phyloP scores from a whole-genome alignment of 2,888 invertebrate genomes.

The Cephus pulcher region DNA sequence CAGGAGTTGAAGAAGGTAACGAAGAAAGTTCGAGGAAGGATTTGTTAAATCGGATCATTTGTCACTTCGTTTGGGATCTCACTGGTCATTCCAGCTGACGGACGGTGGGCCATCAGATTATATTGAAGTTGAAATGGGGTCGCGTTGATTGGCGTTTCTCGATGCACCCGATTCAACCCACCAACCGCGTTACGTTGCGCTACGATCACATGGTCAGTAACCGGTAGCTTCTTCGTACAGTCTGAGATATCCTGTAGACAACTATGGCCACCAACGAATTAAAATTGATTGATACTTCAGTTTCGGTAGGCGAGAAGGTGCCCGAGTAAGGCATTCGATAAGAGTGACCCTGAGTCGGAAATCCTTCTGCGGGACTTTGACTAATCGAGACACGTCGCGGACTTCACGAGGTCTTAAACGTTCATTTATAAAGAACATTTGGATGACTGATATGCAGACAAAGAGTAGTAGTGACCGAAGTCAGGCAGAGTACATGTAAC shows the following conservation, averaged over 20 bases:
- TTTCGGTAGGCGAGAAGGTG: conserved; percentile 2
- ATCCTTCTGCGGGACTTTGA: background rate
- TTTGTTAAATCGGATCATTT: conserved; percentile 51
- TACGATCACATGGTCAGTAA: background rate
- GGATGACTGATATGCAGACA: background rate
- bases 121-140: conserved; percentile 38
- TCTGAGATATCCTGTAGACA: background rate
- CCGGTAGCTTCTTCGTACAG: background rate
- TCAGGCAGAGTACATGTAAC: background rate
- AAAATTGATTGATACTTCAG: conserved; percentile 41
- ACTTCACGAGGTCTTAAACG: background rate
- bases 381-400: background rate
- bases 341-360: background rate
- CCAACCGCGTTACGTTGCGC: background rate
- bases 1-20: conserved; percentile 23
- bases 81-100: conserved; percentile 19
- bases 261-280: conserved; percentile 33
- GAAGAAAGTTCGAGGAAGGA: conserved; percentile 30
- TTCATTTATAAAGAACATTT: background rate
- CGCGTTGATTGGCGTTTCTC: conserved; percentile 45
- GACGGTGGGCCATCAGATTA: conserved; percentile 41
- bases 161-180: conserved; percentile 28
- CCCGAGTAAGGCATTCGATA: background rate
- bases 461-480: background rate
- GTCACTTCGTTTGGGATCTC: conserved; percentile 31